Conservation (phyloP, 2,888 invertebrate genomes). For the Phyllotreta striolata region DNA sequence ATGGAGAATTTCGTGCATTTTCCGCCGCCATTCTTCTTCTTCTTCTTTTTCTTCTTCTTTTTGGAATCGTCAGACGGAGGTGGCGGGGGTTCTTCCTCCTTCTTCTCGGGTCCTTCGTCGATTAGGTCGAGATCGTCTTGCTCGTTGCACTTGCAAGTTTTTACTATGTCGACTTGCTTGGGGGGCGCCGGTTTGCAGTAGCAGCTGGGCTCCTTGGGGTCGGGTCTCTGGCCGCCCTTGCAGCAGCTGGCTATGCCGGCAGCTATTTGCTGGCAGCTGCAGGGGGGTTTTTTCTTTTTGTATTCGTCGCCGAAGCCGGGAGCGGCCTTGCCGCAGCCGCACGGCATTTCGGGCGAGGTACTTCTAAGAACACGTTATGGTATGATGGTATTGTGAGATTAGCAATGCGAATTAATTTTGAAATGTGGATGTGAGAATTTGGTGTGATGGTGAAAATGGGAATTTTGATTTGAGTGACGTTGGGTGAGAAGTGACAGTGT, state of each 20-base stretch:
- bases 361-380: neutral
- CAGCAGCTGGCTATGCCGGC: slow-evolving; percentile 5
- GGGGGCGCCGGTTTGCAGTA: slow-evolving; percentile 10
- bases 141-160: slow-evolving; percentile 10
- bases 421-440: too few relatives aligned
- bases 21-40: neutral
- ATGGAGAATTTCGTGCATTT: slow-evolving; percentile 3
- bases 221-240: neutral
- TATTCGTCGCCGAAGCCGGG: neutral
- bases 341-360: neutral
- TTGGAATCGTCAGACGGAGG: neutral
- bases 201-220: slow-evolving; percentile 3
- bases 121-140: neutral
- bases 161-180: slow-evolving; percentile 2
- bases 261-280: slow-evolving; percentile 1
- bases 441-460: too few relatives aligned
- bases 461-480: too few relatives aligned
- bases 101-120: neutral
- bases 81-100: neutral
- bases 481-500: too few relatives aligned
- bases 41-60: slow-evolving; percentile 2
- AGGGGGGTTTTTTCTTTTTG: slow-evolving; percentile 2
- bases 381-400: neutral
- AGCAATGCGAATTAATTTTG: neutral
- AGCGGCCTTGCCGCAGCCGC: slow-evolving; percentile 5